Evolutionary conservation across 2,888 invertebrate genomes (phyloP).

Genomic region (Plebejus melissa): DNA sequence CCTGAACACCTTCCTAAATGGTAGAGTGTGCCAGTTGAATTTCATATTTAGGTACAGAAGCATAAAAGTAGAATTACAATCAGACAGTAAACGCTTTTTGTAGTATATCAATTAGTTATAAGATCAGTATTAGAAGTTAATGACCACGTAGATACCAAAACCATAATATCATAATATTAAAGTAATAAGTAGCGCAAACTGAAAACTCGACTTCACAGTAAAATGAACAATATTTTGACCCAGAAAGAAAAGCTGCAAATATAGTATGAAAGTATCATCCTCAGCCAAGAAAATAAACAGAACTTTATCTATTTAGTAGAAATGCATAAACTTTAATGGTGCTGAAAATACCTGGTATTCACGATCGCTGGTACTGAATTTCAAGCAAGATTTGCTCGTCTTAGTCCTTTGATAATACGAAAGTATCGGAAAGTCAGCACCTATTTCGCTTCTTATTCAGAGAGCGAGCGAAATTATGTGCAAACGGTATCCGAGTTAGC

Average conservation of each 20-base stretch:
- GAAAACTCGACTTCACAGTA: not conserved
- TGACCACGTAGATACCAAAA: too few species aligned
- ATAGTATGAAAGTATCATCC: not conserved
- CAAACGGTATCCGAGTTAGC: conserved; percentile 12
- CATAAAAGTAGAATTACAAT: not conserved
- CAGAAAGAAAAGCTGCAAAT: conserved; percentile 2
- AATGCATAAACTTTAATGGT: conserved; percentile 26
- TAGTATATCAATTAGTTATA: too few species aligned
- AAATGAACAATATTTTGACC: not conserved
- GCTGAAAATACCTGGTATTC: conserved; percentile 29
- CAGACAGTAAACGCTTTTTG: not conserved
- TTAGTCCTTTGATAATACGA: conserved; percentile 38
- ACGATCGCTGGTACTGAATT: conserved; percentile 39
- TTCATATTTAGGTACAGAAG: not conserved
- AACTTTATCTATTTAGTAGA: conserved; percentile 12
- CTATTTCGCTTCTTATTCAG: conserved; percentile 38
- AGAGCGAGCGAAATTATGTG: conserved; percentile 32
- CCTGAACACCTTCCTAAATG: not conserved
- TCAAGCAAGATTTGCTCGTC: conserved; percentile 46
- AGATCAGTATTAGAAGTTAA: not conserved
- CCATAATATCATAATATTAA: not conserved
- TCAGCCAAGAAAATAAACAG: not conserved
- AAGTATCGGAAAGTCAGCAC: conserved; percentile 46
- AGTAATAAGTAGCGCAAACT: not conserved
- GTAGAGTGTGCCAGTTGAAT: not conserved